Base-by-base conservation (phyloP, 2,888 invertebrate species). In the Agonum fuliginosum region DNA sequence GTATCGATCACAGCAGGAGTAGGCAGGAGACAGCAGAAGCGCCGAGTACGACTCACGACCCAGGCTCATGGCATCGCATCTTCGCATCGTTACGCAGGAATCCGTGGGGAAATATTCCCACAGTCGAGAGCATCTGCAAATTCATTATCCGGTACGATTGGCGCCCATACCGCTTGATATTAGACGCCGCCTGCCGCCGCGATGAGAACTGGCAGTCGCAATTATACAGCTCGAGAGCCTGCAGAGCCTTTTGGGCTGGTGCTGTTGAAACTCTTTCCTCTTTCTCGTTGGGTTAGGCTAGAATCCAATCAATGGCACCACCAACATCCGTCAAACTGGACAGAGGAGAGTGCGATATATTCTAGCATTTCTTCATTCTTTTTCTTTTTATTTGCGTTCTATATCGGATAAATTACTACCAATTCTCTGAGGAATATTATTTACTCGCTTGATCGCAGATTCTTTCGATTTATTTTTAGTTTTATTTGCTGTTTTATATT, bases 41-140 rank as follows among this genome's bases (percentile, higher is more conserved):
- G 37, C 37, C 10, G 30, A 5, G 10, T 30, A 10, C 10, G 37
- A 10, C 10, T 10, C 37, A 37, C 12, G n/a, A 37, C n/a, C 46
- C n/a, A n/a, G 17, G 46, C 46, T 1, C 46, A 46, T 14, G 6
- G 12, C 46, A 46, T 46, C 46, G 5, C 41, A 6, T 41, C 41
- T 4, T 17, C 37, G 37, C 14, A 10, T 46, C 46, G 17, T 12
- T 46, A 17, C 46, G 17, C 30, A n/a, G 30, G 58, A 62, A 30
- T 30, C 58, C 58, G 58, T 62, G 30, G 58, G 30, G 58, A 62
- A 62, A 62, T 62, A 30, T 62, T 62, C 58, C 58, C 58, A 62
- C 58, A 62, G 58, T 62, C 58, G 58, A 62, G 58, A 62, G 30
- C 30, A 62, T 62, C 58, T 62, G 58, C 58, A 62, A 62, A 62